Evolutionary conservation across 2,888 invertebrate species (phyloP).

Genomic region (Drosophila falleni): DNA sequence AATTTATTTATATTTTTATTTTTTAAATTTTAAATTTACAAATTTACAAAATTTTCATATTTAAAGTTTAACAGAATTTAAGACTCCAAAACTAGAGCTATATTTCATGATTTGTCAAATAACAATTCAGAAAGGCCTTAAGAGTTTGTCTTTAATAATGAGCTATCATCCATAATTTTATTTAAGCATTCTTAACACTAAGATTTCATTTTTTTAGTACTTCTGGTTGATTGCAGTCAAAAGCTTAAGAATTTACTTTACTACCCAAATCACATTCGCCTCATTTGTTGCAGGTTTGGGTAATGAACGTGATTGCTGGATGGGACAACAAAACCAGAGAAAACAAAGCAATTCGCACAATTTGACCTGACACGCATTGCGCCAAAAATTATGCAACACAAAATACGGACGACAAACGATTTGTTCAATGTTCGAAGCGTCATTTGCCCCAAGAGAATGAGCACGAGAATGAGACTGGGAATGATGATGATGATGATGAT

Average conservation of each 20-base stretch:
- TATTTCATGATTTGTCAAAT: not conserved
- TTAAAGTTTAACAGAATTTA: no score
- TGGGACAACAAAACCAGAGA: not conserved
- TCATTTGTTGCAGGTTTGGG: conserved; percentile 41
- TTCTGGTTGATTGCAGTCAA: not conserved
- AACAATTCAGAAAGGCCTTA: not conserved
- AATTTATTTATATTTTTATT: no score
- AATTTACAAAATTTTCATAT: no score
- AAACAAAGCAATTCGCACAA: conserved; percentile 53
- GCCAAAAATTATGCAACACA: conserved; percentile 63
- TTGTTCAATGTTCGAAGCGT: conserved; percentile 46
- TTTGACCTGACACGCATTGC: conserved; percentile 54
- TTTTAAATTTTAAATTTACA: no score
- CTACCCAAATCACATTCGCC: conserved; percentile 19
- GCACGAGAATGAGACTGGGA: conserved; percentile 6
- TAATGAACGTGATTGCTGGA: conserved; percentile 48
- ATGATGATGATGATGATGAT: conserved; percentile 22
- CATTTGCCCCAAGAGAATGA: conserved; percentile 43
- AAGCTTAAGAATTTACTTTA: not conserved
- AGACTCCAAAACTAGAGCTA: no score
- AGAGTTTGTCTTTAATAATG: no score
- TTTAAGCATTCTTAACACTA: not conserved
- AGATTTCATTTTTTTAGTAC: not conserved
- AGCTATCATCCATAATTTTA: not conserved
- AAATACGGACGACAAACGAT: conserved; percentile 50